A percentile compares a stretch with the other conserved stretches of the same genome.
Evolutionary conservation across 2,797 vertebrate species (phyloP).

Genomic region (Masticophis lateralis): DNA sequence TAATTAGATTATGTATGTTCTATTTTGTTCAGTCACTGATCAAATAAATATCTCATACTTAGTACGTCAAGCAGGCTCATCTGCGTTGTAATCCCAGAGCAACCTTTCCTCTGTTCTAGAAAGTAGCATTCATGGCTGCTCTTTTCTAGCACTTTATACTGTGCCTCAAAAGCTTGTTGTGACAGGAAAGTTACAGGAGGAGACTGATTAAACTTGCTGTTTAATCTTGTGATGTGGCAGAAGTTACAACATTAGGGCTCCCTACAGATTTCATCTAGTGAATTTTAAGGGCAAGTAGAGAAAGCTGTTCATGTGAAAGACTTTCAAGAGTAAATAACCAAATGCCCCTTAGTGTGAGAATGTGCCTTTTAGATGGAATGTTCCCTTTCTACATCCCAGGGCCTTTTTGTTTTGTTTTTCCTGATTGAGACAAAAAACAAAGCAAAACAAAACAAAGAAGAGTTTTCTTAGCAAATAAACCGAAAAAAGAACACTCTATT

Average conservation of each 20-base stretch:
- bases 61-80: neutral
- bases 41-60: neutral
- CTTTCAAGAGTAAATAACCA: neutral
- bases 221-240: neutral
- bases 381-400: neutral
- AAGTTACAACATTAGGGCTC: neutral
- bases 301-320: neutral
- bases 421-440: neutral
- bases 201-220: neutral
- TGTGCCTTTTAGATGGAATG: neutral
- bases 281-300: neutral
- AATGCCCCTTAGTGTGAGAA: neutral
- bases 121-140: neutral
- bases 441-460: neutral
- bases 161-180: neutral
- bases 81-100: neutral
- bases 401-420: neutral
- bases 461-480: neutral
- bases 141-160: neutral
- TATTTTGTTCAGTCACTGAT: neutral
- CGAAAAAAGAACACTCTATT: neutral
- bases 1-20: neutral
- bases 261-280: neutral
- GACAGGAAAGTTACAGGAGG: neutral
- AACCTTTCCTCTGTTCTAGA: neutral